Evolutionary conservation across 2,888 invertebrate genomes (phyloP), one percentile per base, ranked within the genome.

Genomic region (Furcula furcula): DNA sequence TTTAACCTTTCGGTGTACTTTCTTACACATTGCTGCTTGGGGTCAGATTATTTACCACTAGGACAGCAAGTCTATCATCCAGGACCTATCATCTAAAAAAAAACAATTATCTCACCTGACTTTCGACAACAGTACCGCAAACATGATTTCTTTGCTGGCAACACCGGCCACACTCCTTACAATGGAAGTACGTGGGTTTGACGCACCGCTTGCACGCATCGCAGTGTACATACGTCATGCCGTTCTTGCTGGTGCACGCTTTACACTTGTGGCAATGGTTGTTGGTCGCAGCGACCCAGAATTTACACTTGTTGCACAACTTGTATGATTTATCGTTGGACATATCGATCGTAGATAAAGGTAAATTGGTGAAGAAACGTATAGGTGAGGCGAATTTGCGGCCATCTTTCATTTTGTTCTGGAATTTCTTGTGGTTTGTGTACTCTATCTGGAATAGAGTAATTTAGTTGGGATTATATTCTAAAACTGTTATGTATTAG

Each of bases 171-270:
- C 97, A 98, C 4, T 66, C 79, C 1, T 79, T 62, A 60, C 97
- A 98, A 73, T 98, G 98, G 16, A 89, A 80, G 90, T 95, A 96
- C 0, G 93, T 93, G 0, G 94, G 93, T 76, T 98, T 98, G 0
- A 97, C 96, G 76, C 98, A 98, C 29, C 91, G 77, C 7, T 91
- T 88, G 61, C 98, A 98, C n/a, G 77, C 65, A 19, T 87, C 76
- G 62, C 98, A 98, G 74, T 98, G 97, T 21, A 57, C 83, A 90
- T 93, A 85, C 91, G 97, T 46, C 92, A 94, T 76, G 89, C 93
- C 46, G 72, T 87, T 64, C 70, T 72, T 48, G 91, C 94, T 68
- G 83, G 88, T 63, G 61, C 89, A 89, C 18, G 62, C 60, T 1
- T 67, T 67, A 39, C 88, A 89, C 29, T 80, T 82, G n/a, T 45